A percentile compares a stretch with the other conserved stretches of the same genome.
phyloP scores from a whole-genome alignment of 2,888 invertebrate genomes.

The Oscheius sp. region DNA sequence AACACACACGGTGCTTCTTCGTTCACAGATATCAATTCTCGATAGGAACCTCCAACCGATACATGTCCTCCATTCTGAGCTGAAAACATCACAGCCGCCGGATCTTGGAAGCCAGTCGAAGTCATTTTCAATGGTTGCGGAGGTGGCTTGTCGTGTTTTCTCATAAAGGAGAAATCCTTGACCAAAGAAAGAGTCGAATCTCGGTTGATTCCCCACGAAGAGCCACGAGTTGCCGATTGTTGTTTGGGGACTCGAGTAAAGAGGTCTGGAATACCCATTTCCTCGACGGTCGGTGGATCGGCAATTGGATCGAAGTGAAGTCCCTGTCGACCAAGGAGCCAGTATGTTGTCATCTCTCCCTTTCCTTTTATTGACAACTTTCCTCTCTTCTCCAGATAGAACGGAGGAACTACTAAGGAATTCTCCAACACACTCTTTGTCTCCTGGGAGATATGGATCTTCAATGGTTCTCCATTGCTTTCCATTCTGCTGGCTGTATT shows the following conservation, averaged over 20 bases:
- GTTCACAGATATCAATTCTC: slow-evolving; percentile 41
- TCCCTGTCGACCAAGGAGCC: slow-evolving; percentile 60
- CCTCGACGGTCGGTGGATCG: not conserved
- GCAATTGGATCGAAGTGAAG: slow-evolving; percentile 50
- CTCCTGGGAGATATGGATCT: slow-evolving; percentile 66
- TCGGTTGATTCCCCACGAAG: slow-evolving; percentile 36
- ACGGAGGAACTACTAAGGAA: slow-evolving; percentile 38
- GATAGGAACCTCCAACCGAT: slow-evolving; percentile 38
- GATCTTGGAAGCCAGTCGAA: slow-evolving; percentile 19
- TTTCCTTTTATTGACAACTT: slow-evolving; percentile 64
- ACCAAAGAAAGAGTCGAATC: slow-evolving; percentile 9
- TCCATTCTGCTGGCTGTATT: slow-evolving; percentile 73
- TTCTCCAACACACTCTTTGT: slow-evolving; percentile 53
- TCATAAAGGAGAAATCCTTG: slow-evolving; percentile 8
- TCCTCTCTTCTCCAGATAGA: slow-evolving; percentile 67
- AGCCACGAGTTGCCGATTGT: slow-evolving; percentile 25
- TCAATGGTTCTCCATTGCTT: slow-evolving; percentile 81
- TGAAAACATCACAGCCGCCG: slow-evolving; percentile 30
- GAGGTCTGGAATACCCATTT: slow-evolving; percentile 42
- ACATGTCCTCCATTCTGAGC: slow-evolving; percentile 40
- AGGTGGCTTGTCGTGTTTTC: slow-evolving; percentile 16
- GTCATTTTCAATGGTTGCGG: no score
- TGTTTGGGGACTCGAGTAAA: slow-evolving; percentile 53
- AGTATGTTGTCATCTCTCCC: slow-evolving; percentile 70
- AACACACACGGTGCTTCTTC: no score